Base-by-base conservation (phyloP, 2,888 invertebrate genomes). In the Brassicogethes aeneus region DNA sequence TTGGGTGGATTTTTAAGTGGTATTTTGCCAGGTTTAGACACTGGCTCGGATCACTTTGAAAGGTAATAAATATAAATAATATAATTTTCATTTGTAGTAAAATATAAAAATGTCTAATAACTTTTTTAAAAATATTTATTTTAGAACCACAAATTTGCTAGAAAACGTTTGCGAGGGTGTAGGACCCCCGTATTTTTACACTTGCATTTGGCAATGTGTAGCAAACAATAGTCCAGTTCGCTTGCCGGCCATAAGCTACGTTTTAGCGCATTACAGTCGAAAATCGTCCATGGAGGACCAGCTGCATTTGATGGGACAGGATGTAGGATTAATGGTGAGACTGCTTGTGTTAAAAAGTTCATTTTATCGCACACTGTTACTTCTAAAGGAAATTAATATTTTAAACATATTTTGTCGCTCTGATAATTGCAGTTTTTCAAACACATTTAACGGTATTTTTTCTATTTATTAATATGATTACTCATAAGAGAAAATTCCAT, bases 1-100 rank as follows among this genome's bases (percentile, higher is more conserved):
- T 68, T 93, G 17, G 85, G 86, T 62, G 93, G 93, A 1, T 85
- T 93, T 61, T 69, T 94, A n/a, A 80, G 87, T 52, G 91, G 89
- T 7, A 80, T 92, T 35, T 68, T 93, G 44, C 85, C 89, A n/a
- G 92, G 91, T 8, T 73, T 90, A 45, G 90, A 91, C 62, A 85
- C 85, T 59, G 87, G 87, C 8, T 80, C 88, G 15, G 89, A 90
- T 65, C 82, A 85, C 64, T 85, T 82, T 66, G 85, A 87, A 44
- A 75, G 82, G 85, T 70, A 71, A 61, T 23, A 23, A 23, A 7
- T 23, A 23, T 23, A 23, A 5, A 7, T 23, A 23, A 23, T 5
- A 10, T 23, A 7, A 23, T 23, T n/a, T n/a, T n/a, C n/a, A n/a
- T n/a, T n/a, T n/a, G n/a, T n/a, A n/a, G n/a, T n/a, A n/a, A n/a